Evolutionary conservation across 64 coral and sea anemone genomes (phyloP).

Genomic region (Acropora yongei): DNA sequence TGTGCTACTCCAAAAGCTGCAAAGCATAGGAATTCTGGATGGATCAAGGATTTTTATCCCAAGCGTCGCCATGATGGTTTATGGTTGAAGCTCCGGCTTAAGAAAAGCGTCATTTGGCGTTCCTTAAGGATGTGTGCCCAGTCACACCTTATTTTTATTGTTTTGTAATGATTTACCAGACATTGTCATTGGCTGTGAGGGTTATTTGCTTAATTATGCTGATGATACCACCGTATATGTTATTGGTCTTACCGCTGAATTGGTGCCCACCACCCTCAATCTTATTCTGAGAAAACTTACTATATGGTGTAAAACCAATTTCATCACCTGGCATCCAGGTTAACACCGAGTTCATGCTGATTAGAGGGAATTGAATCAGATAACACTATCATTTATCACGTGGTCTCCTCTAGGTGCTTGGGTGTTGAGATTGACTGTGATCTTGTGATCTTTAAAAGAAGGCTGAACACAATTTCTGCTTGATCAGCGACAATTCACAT

Average conservation of each 20-base stretch:
- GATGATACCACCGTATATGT: conserved; percentile 34
- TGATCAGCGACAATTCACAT: no score
- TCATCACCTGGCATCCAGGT: neutral
- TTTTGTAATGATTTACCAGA: conserved; percentile 40
- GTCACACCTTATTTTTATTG: conserved; percentile 12
- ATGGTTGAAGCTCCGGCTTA: neutral
- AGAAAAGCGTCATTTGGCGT: neutral
- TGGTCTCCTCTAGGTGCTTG: conserved; percentile 30
- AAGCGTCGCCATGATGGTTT: neutral
- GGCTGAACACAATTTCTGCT: no score
- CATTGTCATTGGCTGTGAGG: conserved; percentile 23
- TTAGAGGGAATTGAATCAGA: neutral
- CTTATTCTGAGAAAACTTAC: neutral
- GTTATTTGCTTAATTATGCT: conserved; percentile 37
- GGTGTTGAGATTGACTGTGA: conserved; percentile 26
- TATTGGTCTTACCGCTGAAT: neutral
- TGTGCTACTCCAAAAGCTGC: conserved; percentile 7
- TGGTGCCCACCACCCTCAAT: neutral
- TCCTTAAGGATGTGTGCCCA: no score
- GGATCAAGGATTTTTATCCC: conserved; percentile 18
- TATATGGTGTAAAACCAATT: neutral
- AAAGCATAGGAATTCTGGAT: neutral
- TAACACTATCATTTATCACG: conserved; percentile 2
- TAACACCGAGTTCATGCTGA: neutral
- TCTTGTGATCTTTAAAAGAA: neutral